Evolutionary conservation across 2,888 invertebrate genomes (phyloP).

Genomic region (Crematogaster levior): DNA sequence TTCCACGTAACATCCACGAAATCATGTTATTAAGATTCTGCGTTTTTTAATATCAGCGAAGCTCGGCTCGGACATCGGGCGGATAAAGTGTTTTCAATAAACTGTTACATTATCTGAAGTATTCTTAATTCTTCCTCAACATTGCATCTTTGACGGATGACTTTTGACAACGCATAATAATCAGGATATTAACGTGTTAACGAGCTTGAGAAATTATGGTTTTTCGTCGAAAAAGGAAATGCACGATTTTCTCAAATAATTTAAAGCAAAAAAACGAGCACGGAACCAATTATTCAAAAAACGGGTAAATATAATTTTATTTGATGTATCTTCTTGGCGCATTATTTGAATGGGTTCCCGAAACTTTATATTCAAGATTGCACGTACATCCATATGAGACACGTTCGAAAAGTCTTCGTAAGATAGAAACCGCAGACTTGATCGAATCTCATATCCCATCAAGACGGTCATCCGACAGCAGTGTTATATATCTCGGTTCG

Average conservation of each 20-base stretch:
- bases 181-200: not conserved
- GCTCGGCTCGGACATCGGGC: slow-evolving; percentile 80
- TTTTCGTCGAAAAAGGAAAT: slow-evolving; percentile 3
- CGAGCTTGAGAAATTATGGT: not conserved
- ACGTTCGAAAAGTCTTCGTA: slow-evolving; percentile 67
- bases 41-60: slow-evolving; percentile 85
- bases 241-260: not conserved
- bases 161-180: not conserved
- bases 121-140: slow-evolving; percentile 39
- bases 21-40: slow-evolving; percentile 85
- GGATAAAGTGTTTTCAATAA: slow-evolving; percentile 84
- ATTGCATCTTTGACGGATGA: not conserved
- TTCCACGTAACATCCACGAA: slow-evolving; percentile 82
- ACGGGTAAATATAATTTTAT: slow-evolving; percentile 7
- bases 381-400: slow-evolving; percentile 71
- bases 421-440: not conserved
- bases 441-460: slow-evolving; percentile 29
- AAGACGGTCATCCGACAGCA: slow-evolving; percentile 69
- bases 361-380: slow-evolving; percentile 53
- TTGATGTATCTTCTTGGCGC: not conserved
- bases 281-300: not conserved
- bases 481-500: slow-evolving; percentile 76
- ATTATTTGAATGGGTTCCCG: not conserved
- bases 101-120: slow-evolving; percentile 84
- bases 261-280: not conserved